Evolutionary conservation across 1,140 invertebrate species (phyloP), one percentile per base, ranked within the genome.

Genomic region (Vollenhovia emeryi): DNA sequence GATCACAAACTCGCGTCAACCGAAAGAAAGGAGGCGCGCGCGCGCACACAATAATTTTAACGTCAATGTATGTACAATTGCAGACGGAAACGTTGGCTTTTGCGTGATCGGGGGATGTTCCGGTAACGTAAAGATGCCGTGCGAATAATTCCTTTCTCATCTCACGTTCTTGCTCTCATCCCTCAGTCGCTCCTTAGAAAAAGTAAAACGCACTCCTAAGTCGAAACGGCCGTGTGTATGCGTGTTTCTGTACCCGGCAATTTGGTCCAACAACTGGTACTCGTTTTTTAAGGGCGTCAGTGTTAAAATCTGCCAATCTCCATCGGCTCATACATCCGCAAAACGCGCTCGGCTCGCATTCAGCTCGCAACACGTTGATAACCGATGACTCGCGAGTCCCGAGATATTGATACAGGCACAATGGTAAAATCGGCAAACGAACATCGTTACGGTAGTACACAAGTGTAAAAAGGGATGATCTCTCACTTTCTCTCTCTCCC

Each of bases 201-300:
- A 90, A 68, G 62, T 89, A 71, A n/a, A 88, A 90, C 75, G 74
- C 71, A 84, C 84, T 85, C 86, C 50, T 76, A 85, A 84, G 79
- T 87, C 69, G 89, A 69, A 87, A 80, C 36, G 69, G 79, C 69
- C 79, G 50, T 33, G 18, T 40, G 71, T 64, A 36, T n/a, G 30
- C 36, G 60, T 60, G 11, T 64, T 64, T 64, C 33, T 64, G 60
- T 45, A 66, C 21, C 33, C 57, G 60, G 84, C 71, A 90, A 89
- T 92, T 92, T 92, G 91, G 91, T 92, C 91, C 91, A 86, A 90
- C 88, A 89, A 88, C 88, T 91, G 88, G 85, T 91, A 86, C 83
- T 91, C 71, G 45, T 91, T 62, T 91, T 62, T 85, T 78, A 21
- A 57, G 33, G 84, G 84, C 86, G 64, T 91, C 57, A 84, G 87